Percentiles rank a stretch among this genome's conserved stretches.
These are phyloP conservation scores for Cebus imitator DNA, from an alignment of 2,113 vertebrate genomes.

Conservation along the genomic window DNA sequence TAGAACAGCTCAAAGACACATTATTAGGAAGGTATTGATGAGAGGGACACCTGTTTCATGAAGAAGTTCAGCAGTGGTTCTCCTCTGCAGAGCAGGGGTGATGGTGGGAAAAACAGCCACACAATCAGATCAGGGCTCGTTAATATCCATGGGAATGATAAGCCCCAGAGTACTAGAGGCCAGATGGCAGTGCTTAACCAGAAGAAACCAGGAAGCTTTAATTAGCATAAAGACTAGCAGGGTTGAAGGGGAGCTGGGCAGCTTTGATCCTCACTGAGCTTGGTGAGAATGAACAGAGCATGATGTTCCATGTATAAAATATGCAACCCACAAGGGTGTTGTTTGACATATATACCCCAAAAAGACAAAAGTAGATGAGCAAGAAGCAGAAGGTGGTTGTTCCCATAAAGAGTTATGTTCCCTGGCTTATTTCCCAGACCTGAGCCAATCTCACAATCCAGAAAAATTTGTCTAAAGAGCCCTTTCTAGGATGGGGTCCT, in stretches of 20 bases:
- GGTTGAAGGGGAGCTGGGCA: neutral
- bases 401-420: neutral
- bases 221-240: neutral
- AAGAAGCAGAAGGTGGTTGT: neutral
- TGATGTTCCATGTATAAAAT: neutral
- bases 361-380: neutral
- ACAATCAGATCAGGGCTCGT: neutral
- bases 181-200: neutral
- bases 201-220: neutral
- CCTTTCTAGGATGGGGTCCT: neutral
- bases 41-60: neutral
- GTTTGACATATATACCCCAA: neutral
- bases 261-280: neutral
- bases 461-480: neutral
- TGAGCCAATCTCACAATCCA: neutral
- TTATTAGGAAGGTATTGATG: no score
- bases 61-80: neutral
- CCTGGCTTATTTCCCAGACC: neutral
- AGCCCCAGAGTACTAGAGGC: neutral
- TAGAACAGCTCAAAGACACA: neutral
- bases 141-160: neutral
- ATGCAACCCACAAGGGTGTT: neutral
- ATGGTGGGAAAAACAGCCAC: neutral
- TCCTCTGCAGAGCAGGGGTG: neutral
- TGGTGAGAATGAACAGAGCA: neutral